Evolutionary conservation across 2,888 invertebrate species (phyloP).

Genomic region (Perdita meconis): DNA sequence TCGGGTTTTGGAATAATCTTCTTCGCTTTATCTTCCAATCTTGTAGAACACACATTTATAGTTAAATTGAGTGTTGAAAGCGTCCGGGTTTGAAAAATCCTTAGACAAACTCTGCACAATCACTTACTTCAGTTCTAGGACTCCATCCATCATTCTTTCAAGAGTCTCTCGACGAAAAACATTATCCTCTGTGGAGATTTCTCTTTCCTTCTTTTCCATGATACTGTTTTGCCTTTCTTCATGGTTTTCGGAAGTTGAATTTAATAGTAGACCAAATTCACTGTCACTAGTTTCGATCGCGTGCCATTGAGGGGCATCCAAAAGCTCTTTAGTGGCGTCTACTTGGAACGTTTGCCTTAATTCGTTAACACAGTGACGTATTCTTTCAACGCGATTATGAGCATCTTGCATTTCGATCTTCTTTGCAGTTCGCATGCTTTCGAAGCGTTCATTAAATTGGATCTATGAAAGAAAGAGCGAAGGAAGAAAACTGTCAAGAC

Average conservation of each 20-base stretch:
- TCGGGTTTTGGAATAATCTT: conserved; percentile 91
- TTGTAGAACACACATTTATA: conserved; percentile 62
- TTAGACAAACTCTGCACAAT: neutral
- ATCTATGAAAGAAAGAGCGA: conserved; percentile 40
- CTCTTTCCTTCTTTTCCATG: neutral
- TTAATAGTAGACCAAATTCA: too few species aligned
- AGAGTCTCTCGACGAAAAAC: conserved; percentile 88
- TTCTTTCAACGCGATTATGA: conserved; percentile 87
- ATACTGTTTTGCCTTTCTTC: conserved; percentile 70
- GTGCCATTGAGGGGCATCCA: neutral
- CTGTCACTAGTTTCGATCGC: neutral
- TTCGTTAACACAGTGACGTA: conserved; percentile 88
- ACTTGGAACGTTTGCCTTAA: conserved; percentile 58
- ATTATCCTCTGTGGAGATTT: neutral
- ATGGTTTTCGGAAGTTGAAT: conserved; percentile 83
- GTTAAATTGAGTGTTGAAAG: neutral
- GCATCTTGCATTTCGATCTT: conserved; percentile 88
- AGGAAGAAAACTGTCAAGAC: neutral
- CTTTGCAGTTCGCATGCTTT: conserved; percentile 88
- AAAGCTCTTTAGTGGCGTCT: conserved; percentile 1
- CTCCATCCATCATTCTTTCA: conserved; percentile 94
- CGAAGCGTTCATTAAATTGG: conserved; percentile 90
- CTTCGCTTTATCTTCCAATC: conserved; percentile 95
- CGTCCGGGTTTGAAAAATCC: neutral
- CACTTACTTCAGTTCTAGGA: conserved; percentile 88